These are phyloP conservation scores for Ceratitis capitata DNA, from an alignment of 1,140 invertebrate species.

Conservation along the genomic window DNA sequence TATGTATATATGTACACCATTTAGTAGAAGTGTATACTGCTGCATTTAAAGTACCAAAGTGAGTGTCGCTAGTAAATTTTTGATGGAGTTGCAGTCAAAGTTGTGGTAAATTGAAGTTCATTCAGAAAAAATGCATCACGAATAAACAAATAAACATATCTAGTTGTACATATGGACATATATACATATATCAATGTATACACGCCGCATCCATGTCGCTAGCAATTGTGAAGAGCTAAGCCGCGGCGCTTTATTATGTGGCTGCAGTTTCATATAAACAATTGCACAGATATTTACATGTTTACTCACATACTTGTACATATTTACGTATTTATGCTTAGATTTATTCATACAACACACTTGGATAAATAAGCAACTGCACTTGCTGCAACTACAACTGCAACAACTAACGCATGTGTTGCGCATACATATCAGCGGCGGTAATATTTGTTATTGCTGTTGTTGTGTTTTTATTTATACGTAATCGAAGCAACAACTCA, in stretches of 20 bases:
- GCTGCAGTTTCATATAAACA: not conserved
- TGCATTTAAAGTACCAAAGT: not conserved
- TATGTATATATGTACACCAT: not conserved
- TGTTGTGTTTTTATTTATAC: not conserved
- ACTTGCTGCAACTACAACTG: constrained; percentile 16
- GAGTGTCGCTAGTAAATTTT: not conserved
- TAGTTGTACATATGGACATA: not conserved
- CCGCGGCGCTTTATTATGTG: constrained; percentile 30
- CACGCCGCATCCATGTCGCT: not conserved
- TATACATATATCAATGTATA: not conserved
- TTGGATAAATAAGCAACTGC: constrained; percentile 36
- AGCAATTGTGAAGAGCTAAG: not conserved
- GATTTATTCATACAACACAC: not conserved
- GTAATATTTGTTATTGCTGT: not conserved
- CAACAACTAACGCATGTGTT: constrained; percentile 5
- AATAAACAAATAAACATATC: constrained; percentile 10
- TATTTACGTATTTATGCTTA: not conserved
- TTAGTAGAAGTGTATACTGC: not conserved
- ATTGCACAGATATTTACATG: constrained; percentile 15
- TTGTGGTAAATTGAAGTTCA: constrained; percentile 38
- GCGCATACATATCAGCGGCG: not conserved
- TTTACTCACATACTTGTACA: not conserved
- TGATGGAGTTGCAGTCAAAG: constrained; percentile 16
- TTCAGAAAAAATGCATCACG: constrained; percentile 32
- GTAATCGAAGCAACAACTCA: not conserved